Percentiles rank a stretch among this genome's conserved stretches.
Conservation (phyloP, 2,888 invertebrate genomes). For the Fragum sueziense region DNA sequence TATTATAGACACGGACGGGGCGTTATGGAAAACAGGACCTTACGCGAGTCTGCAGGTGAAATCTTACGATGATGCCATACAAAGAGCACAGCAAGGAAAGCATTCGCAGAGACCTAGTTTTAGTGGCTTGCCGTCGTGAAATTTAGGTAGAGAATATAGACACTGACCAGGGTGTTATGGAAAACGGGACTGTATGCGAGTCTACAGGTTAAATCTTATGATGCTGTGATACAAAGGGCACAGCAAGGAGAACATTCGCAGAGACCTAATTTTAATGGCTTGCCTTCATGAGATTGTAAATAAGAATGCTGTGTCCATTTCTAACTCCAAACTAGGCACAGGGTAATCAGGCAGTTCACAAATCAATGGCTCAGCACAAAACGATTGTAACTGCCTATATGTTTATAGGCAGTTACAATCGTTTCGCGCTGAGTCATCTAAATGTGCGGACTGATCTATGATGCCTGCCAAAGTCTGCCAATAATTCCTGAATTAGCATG, state of each 20-base stretch:
- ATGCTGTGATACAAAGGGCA: conserved; percentile 83
- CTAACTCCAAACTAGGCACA: too few species aligned
- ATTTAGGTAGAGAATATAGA: conserved; percentile 90
- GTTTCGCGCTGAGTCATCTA: too few species aligned
- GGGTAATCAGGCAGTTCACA: too few species aligned
- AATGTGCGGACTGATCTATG: too few species aligned
- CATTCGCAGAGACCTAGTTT: conserved; percentile 46
- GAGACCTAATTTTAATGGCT: conserved; percentile 47
- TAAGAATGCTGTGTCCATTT: too few species aligned
- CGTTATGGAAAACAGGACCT: conserved; percentile 95
- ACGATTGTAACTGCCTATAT: too few species aligned
- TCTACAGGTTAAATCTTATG: conserved; percentile 89
- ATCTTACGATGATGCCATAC: conserved; percentile 86
- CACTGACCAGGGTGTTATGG: conserved; percentile 92
- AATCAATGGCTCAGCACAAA: too few species aligned
- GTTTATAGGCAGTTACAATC: too few species aligned
- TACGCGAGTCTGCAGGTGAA: conserved; percentile 89
- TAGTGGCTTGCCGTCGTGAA: conserved; percentile 41
- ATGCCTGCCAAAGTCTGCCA: too few species aligned
- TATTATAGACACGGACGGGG: conserved; percentile 91
- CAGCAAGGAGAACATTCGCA: conserved; percentile 59
- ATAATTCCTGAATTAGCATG: too few species aligned
- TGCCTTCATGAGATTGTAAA: conserved; percentile 34
- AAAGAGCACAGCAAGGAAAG: conserved; percentile 67
- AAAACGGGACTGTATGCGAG: conserved; percentile 93